Evolutionary conservation across 1,140 invertebrate species (phyloP), one percentile per base, ranked within the genome.

Genomic region (Macrocentrus cingulum): DNA sequence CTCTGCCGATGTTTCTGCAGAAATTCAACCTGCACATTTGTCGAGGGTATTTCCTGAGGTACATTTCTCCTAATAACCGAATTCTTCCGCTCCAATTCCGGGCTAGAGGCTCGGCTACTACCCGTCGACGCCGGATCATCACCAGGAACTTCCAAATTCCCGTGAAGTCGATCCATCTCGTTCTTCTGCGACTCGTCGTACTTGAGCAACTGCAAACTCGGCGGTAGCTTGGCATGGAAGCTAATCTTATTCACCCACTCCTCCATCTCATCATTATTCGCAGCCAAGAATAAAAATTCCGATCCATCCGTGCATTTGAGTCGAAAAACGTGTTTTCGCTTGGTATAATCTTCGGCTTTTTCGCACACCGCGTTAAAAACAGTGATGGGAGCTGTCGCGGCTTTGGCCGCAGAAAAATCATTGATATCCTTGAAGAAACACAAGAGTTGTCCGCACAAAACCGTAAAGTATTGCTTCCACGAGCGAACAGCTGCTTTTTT

Each of bases 361-460:
- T 87, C 85, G 79, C 92, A 95, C 39, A 83, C 83, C 1, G 92
- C 91, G 61, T 94, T 91, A 59, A 93, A 87, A 48, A 99, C 90
- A 46, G 90, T 92, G 3, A 98, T 87, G 0, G 96, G 95, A 0
- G 95, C 89, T 2, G 89, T 88, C 0, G 92, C 88, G 0, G 92
- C 92, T 80, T 97, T 96, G 65, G 89, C 88, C 55, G 87, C 85
- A 39, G 85, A 81, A 78, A 97, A 98, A 82, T 96, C 94, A 59
- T 90, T 88, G 67, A 92, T 88, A 72, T 97, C 96, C 72, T 96
- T 94, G 82, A 98, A 99, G 88, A 99, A 99, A 80, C 95, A 98
- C 18, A 99, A 80, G 56, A 98, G 76, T 74, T 99, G 96, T 0
- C 96, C 96, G 72, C 95, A 98, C 1, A 99, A 81, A 22, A 98